Evolutionary conservation across 2,113 vertebrate species (phyloP).

Genomic region (Delphinapterus leucas): DNA sequence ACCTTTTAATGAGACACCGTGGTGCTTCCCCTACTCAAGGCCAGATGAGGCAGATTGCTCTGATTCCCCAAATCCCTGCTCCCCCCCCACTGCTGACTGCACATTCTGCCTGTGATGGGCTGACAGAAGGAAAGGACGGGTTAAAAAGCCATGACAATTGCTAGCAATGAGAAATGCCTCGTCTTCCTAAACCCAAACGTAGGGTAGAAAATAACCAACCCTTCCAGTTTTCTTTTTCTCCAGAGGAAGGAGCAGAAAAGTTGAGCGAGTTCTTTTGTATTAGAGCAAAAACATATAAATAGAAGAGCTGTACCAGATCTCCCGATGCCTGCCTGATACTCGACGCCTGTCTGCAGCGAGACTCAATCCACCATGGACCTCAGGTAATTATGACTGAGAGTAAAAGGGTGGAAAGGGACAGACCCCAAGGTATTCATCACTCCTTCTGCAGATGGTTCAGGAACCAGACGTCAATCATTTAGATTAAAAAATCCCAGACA

Average conservation of each 20-base stretch:
- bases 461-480: conserved; percentile 50
- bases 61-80: conserved; percentile 40
- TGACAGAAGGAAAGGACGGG: conserved; percentile 48
- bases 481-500: conserved; percentile 59
- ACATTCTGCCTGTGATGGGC: neutral
- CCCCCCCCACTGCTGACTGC: neutral
- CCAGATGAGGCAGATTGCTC: conserved; percentile 38
- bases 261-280: neutral
- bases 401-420: conserved; percentile 25
- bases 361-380: conserved; percentile 5
- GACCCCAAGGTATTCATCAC: conserved; percentile 11
- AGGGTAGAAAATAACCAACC: conserved; percentile 44
- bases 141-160: conserved; percentile 30
- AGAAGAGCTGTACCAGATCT: neutral
- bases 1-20: conserved; percentile 64
- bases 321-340: neutral
- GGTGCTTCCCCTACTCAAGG: conserved; percentile 22
- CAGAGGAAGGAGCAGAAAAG: conserved; percentile 28
- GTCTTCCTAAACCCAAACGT: conserved; percentile 6
- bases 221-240: conserved; percentile 37
- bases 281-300: neutral
- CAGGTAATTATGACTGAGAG: conserved; percentile 44
- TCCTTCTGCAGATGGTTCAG: conserved; percentile 25
- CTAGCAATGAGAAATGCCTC: neutral
- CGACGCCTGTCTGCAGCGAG: neutral